These are phyloP conservation scores for Lepilemur septentrionalis DNA, from an alignment of 2,797 vertebrate genomes.

Conservation along the genomic window DNA sequence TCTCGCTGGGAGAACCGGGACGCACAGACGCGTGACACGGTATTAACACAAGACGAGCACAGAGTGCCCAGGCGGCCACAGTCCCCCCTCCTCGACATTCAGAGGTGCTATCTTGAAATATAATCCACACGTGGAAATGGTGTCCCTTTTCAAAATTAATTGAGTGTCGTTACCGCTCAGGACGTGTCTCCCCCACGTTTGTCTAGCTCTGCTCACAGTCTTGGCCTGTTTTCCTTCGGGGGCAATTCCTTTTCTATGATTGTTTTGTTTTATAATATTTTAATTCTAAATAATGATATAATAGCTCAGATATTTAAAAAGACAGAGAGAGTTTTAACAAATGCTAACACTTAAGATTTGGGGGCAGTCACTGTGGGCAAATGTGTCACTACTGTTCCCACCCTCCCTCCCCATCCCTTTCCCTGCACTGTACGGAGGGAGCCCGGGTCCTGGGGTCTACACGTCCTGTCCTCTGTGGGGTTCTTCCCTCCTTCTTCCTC, in stretches of 20 bases:
- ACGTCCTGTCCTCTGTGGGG: fast-evolving
- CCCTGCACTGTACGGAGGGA: too few relatives aligned
- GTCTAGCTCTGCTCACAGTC: not conserved
- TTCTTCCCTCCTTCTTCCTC: too few relatives aligned
- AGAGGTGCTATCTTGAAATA: fast-evolving
- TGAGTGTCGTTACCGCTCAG: fast-evolving
- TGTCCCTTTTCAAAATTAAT: not conserved
- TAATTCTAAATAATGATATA: not conserved
- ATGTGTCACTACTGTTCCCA: fast-evolving
- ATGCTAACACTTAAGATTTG: fast-evolving
- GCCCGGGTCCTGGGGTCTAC: fast-evolving
- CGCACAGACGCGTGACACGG: fast-evolving
- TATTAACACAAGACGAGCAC: fast-evolving
- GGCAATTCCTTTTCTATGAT: not conserved
- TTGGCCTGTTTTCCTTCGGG: not conserved
- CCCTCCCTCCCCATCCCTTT: fast-evolving
- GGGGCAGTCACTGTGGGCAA: fast-evolving
- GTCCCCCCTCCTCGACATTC: fast-evolving
- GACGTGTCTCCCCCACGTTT: fast-evolving
- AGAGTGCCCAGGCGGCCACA: fast-evolving
- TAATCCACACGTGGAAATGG: fast-evolving
- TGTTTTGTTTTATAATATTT: not conserved
- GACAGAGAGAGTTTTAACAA: not conserved
- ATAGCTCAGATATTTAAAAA: not conserved
- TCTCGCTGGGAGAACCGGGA: fast-evolving